phyloP scores from a whole-genome alignment of 2,797 vertebrate species.

The Phataginus tetradactyla region DNA sequence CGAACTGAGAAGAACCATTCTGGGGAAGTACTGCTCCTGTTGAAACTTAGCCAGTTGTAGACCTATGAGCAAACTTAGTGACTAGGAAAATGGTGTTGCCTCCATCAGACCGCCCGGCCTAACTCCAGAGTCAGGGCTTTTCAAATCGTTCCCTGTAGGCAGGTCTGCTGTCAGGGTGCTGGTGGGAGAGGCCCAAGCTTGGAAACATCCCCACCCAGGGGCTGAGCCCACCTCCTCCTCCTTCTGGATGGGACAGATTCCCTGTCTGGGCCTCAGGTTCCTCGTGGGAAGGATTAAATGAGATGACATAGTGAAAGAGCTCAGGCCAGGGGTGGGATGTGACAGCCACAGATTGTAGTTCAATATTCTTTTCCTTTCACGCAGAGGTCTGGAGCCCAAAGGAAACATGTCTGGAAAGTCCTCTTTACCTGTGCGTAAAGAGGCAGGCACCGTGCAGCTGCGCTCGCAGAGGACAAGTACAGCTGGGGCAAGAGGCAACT shows the following conservation, averaged over 20 bases:
- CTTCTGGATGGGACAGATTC: not conserved
- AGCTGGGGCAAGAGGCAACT: not conserved
- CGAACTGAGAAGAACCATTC: not conserved
- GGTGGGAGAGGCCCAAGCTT: not conserved
- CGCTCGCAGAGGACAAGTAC: not conserved
- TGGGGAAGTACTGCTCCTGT: not conserved
- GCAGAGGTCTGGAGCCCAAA: not conserved
- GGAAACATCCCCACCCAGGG: rapidly evolving
- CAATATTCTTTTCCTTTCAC: not conserved
- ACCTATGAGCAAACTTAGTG: not conserved
- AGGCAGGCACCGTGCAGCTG: no score
- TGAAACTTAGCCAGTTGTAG: not conserved
- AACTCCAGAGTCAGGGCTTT: rapidly evolving
- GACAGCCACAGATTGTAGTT: not conserved
- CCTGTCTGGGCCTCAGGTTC: not conserved
- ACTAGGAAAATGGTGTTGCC: not conserved
- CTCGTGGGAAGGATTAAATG: not conserved
- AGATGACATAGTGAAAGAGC: not conserved
- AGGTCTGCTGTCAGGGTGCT: not conserved
- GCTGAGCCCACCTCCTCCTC: not conserved
- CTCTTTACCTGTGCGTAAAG: rapidly evolving
- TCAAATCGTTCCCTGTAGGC: rapidly evolving
- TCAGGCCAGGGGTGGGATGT: not conserved
- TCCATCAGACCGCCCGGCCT: not conserved
- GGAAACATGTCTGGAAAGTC: not conserved